phyloP scores from a whole-genome alignment of 2,113 vertebrate genomes.

The Rana temporaria region DNA sequence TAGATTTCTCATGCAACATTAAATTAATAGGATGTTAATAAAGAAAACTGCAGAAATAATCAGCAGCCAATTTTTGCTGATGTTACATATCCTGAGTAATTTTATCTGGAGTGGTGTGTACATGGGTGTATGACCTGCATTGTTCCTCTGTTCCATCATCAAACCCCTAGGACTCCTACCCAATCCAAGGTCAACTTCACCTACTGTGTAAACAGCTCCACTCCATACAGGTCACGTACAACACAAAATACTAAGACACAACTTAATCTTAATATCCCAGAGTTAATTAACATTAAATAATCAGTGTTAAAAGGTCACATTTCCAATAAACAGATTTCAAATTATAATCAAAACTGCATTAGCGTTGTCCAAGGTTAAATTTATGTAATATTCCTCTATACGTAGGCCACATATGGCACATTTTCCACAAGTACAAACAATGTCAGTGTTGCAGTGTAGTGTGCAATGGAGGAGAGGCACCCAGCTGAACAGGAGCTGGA shows the following conservation, averaged over 20 bases:
- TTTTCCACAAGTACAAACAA: too few species aligned
- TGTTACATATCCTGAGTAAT: neutral
- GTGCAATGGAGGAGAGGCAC: too few species aligned
- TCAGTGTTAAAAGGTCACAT: constrained; percentile 25
- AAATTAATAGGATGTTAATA: too few species aligned
- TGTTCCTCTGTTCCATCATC: neutral
- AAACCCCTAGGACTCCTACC: neutral
- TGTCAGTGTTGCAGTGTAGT: too few species aligned
- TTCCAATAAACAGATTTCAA: constrained; percentile 3
- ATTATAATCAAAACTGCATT: constrained; percentile 19
- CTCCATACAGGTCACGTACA: constrained; percentile 19
- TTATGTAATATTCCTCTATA: neutral
- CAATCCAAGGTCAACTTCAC: constrained; percentile 47
- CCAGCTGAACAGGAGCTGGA: too few species aligned
- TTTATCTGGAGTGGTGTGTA: neutral
- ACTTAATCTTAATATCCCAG: constrained; percentile 7
- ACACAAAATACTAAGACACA: neutral
- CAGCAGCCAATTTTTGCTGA: too few species aligned
- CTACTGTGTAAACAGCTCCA: constrained; percentile 32
- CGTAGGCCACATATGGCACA: too few species aligned
- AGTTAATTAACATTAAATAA: constrained; percentile 49
- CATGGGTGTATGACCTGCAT: neutral
- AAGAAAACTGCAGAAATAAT: too few species aligned
- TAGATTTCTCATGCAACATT: too few species aligned
- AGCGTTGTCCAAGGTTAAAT: constrained; percentile 41